These are phyloP conservation scores for Poeciliopsis turneri DNA, from an alignment of 2,797 vertebrate genomes.

Conservation along the genomic window DNA sequence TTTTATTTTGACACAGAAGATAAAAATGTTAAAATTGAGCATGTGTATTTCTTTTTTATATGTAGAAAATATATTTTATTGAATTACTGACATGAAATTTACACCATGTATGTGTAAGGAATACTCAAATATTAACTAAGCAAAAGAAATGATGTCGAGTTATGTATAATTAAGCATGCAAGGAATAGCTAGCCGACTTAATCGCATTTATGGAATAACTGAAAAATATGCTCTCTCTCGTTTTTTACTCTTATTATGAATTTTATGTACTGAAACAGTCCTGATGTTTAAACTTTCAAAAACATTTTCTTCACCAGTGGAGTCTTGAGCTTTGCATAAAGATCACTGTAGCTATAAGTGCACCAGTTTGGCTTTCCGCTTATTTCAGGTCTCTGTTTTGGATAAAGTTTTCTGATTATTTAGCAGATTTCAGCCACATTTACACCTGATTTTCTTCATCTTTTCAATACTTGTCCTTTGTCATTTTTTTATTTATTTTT, in stretches of 20 bases:
- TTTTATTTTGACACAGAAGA: neutral
- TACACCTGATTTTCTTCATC: neutral
- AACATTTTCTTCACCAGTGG: neutral
- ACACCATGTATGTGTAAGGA: neutral
- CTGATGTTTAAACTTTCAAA: neutral
- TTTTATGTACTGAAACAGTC: neutral
- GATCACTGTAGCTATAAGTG: neutral
- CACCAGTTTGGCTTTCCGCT: neutral
- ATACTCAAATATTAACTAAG: neutral
- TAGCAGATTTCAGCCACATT: neutral
- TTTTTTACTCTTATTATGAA: neutral
- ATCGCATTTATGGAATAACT: neutral
- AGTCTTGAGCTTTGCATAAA: neutral
- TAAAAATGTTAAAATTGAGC: neutral
- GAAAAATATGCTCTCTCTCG: neutral
- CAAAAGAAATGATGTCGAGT: neutral
- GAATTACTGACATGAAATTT: neutral
- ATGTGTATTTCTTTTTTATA: neutral
- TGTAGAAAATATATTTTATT: neutral
- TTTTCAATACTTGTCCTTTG: neutral
- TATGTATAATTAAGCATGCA: neutral
- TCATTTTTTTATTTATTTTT: too few relatives aligned
- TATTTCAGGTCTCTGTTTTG: neutral
- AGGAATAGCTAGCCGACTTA: neutral
- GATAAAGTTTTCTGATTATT: neutral